These are phyloP conservation scores for Tanaodytes sp. DNA, from an alignment of 2,888 invertebrate genomes.

Conservation along the genomic window DNA sequence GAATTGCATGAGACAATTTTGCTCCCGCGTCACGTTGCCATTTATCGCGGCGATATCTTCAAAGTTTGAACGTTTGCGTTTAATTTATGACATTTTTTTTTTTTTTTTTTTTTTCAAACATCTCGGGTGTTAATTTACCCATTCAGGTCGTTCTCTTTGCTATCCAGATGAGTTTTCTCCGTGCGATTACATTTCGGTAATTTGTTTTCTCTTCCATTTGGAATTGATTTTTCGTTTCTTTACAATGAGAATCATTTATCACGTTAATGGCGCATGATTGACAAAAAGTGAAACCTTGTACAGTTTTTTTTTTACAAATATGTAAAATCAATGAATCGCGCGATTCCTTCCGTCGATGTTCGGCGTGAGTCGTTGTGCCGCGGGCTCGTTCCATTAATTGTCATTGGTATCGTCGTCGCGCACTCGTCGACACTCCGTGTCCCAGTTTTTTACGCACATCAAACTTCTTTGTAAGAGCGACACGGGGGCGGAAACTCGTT, in stretches of 20 bases:
- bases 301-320: constrained; percentile 43
- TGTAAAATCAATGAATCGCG: constrained; percentile 35
- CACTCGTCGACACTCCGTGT: constrained; percentile 29
- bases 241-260: constrained; percentile 29
- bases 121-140: too few relatives aligned
- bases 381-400: not conserved
- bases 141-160: too few relatives aligned
- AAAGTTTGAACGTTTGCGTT: not conserved
- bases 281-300: constrained; percentile 35
- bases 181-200: too few relatives aligned
- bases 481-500: constrained; percentile 80
- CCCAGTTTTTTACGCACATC: constrained; percentile 60
- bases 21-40: constrained; percentile 65
- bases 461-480: constrained; percentile 78
- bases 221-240: too few relatives aligned
- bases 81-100: not conserved
- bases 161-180: too few relatives aligned
- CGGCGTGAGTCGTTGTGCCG: too few relatives aligned
- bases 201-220: too few relatives aligned
- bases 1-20: constrained; percentile 72
- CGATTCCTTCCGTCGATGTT: constrained; percentile 35
- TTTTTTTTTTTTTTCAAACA: too few relatives aligned
- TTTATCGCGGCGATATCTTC: constrained; percentile 65
- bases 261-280: constrained; percentile 29
- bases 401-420: constrained; percentile 26